Evolutionary conservation across 2,888 invertebrate genomes (phyloP).

Genomic region (Philhelius pedissequus): DNA sequence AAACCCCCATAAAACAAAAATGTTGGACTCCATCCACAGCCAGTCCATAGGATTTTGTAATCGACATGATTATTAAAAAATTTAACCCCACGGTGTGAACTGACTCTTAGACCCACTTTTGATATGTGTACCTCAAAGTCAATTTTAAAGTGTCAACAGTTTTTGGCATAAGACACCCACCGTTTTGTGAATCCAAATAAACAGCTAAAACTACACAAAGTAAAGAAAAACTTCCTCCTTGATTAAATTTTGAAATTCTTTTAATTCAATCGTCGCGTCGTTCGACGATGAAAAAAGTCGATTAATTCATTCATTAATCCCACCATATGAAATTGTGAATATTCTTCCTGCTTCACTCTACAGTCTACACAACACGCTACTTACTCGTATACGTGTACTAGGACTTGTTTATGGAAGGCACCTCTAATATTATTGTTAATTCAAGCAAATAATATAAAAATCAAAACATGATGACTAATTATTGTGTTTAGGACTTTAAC

Average conservation of each 20-base stretch:
- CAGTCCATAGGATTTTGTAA: too few relatives aligned
- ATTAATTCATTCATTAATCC: constrained; percentile 19
- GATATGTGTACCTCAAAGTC: too few relatives aligned
- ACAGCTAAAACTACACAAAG: too few relatives aligned
- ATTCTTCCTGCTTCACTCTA: constrained; percentile 48
- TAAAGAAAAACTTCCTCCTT: neutral
- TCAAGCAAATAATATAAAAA: constrained; percentile 26
- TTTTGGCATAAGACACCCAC: too few relatives aligned
- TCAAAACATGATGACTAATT: constrained; percentile 41
- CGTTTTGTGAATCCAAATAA: too few relatives aligned
- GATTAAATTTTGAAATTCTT: neutral
- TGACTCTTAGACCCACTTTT: too few relatives aligned
- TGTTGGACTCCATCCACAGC: too few relatives aligned
- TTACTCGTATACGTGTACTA: neutral
- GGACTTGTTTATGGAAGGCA: constrained; percentile 28
- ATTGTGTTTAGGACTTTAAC: neutral
- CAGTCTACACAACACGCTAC: constrained; percentile 13
- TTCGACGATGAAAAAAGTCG: neutral
- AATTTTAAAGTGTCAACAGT: too few relatives aligned
- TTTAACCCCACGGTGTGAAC: too few relatives aligned
- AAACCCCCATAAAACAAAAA: too few relatives aligned
- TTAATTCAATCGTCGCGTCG: neutral
- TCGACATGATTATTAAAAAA: too few relatives aligned
- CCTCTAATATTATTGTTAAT: constrained; percentile 16
- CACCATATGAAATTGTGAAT: constrained; percentile 3